Evolutionary conservation across 2,888 invertebrate genomes (phyloP).

Genomic region (Campoletis raptor): DNA sequence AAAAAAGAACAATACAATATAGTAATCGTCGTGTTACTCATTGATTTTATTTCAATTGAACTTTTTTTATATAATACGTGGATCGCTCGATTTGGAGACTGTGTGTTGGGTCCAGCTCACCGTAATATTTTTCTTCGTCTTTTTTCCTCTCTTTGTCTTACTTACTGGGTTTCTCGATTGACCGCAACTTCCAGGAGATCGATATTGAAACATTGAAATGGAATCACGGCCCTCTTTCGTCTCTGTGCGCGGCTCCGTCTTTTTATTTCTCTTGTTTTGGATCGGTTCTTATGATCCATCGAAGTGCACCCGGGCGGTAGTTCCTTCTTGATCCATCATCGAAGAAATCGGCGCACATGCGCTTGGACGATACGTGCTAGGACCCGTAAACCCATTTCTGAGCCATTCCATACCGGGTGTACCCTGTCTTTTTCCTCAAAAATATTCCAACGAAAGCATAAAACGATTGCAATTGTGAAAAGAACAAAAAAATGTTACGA

Average conservation of each 20-base stretch:
- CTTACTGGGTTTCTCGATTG: slow-evolving; percentile 62
- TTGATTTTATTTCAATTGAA: slow-evolving; percentile 31
- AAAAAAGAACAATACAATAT: slow-evolving; percentile 4
- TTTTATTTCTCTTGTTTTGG: slow-evolving; percentile 33
- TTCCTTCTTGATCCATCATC: slow-evolving; percentile 62
- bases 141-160: slow-evolving; percentile 12
- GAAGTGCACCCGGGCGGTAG: slow-evolving; percentile 52
- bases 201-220: slow-evolving; percentile 81
- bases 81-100: slow-evolving; percentile 37
- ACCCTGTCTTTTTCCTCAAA: background rate
- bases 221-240: slow-evolving; percentile 78
- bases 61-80: slow-evolving; percentile 7
- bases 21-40: slow-evolving; percentile 34
- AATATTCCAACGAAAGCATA: background rate
- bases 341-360: slow-evolving; percentile 65
- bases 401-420: background rate
- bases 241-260: slow-evolving; percentile 50
- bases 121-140: slow-evolving; percentile 20
- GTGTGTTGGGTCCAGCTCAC: background rate
- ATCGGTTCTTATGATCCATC: slow-evolving; percentile 54
- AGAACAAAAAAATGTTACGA: background rate
- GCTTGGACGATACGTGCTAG: slow-evolving; percentile 64
- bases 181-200: slow-evolving; percentile 69
- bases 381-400: slow-evolving; percentile 39
- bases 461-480: background rate